Conservation (phyloP, 92 coral and sea anemone species). For the Umimayanthus chanpuru region DNA sequence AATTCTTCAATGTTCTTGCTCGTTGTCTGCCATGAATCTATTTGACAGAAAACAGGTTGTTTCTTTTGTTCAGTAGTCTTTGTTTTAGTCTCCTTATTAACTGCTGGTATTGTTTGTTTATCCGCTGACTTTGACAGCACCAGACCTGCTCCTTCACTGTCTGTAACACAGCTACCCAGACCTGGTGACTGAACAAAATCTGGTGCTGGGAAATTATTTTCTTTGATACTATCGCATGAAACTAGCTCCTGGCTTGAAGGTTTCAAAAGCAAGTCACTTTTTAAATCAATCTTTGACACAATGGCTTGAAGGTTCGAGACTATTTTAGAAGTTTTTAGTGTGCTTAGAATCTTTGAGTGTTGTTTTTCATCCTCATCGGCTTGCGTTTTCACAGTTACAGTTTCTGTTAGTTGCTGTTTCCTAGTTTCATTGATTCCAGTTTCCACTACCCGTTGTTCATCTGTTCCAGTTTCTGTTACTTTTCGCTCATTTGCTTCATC, state of each 20-base stretch:
- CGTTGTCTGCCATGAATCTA: neutral
- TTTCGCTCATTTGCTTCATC: neutral
- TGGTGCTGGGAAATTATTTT: neutral
- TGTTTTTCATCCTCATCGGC: neutral
- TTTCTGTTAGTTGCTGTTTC: neutral
- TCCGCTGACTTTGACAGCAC: neutral
- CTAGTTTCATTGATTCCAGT: no score
- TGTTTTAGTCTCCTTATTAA: neutral
- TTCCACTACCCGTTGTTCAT: no score
- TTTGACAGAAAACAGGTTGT: neutral
- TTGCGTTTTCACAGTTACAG: neutral
- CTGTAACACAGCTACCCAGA: neutral
- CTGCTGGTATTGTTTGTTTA: neutral
- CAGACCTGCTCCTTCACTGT: neutral
- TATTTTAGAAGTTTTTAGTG: neutral
- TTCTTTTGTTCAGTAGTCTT: neutral
- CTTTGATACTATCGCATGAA: neutral
- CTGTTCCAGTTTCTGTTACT: neutral
- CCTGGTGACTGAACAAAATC: neutral
- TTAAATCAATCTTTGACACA: constrained; percentile 13
- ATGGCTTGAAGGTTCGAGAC: constrained; percentile 31
- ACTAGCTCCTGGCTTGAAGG: neutral
- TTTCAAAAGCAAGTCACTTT: neutral
- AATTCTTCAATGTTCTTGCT: neutral
- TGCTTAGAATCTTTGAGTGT: neutral